Base-by-base conservation (phyloP, 2,797 vertebrate genomes). In the Rhincodon typus region DNA sequence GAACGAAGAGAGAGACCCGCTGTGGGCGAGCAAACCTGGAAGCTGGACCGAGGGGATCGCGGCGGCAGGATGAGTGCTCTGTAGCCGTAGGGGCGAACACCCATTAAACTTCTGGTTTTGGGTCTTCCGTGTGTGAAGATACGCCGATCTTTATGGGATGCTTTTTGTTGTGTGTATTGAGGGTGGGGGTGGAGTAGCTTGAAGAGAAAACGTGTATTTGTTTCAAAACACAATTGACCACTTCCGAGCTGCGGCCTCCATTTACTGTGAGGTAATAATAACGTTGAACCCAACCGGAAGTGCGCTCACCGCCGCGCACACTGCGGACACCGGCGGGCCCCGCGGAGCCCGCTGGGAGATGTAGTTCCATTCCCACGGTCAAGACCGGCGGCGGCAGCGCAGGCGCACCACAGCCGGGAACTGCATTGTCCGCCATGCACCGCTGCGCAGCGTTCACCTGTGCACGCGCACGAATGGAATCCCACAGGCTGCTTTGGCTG, bases 231-330 rank as follows among this genome's bases (percentile, higher is more conserved):
- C 38, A 30, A 74, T 77, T 19, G 34, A n/a, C 94, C 70, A 74
- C 94, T 74, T 23, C 5, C 70, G 70, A 77, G 50, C 94, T 34
- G 3, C 69, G 30, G 17, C 88, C 46, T 53, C 70, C 70, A 77
- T 77, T 95, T 25, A 77, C 70, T 95, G 69, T 95, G 94, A 95
- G 46, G 94, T 53, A 77, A 95, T 77, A 95, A 95, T 77, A 34
- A 70, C 94, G 70, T 46, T 30, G 94, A 15, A 70, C 25, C 57
- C 70, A 95, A 57, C 42, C 70, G 94, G 94, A 95, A 95, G 46
- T 95, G 94, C 70, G 94, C 69, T 0, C n/a, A 21, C 70, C 30
- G 70, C 70, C 46, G 50, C 42, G 2, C 93, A 25, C 23, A 8
- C 46, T 38, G 94, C 67, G 94, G 94, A 53, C 30, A 0, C 38